Evolutionary conservation across 2,888 invertebrate species (phyloP).

Genomic region (Stomorhina lunata): DNA sequence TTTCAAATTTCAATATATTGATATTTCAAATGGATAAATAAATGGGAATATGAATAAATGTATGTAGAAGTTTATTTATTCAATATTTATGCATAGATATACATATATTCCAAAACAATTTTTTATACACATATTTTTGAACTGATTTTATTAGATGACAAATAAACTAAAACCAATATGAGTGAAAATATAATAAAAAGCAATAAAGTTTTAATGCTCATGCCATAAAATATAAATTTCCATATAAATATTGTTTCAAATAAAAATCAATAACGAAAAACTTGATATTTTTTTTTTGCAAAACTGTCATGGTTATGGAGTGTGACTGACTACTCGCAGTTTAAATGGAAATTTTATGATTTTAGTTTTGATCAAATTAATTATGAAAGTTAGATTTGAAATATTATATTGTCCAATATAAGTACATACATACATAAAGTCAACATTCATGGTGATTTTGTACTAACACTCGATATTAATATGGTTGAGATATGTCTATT

Average conservation of each 20-base stretch:
- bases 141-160: background rate
- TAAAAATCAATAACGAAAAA: slow-evolving; percentile 41
- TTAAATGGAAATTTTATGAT: slow-evolving; percentile 20
- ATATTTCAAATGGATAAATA: background rate
- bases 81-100: background rate
- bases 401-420: too few relatives aligned
- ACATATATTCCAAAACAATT: background rate
- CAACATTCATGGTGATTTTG: background rate
- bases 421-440: background rate
- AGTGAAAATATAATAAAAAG: background rate
- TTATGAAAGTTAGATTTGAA: slow-evolving; percentile 26
- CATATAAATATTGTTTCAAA: slow-evolving; percentile 26
- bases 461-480: background rate
- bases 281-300: background rate
- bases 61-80: slow-evolving; percentile 1
- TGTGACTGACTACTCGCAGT: too few relatives aligned
- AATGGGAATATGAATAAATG: background rate
- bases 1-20: slow-evolving; percentile 40
- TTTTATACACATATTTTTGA: background rate
- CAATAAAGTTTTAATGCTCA: slow-evolving; percentile 44
- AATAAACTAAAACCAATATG: background rate
- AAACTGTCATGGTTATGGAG: slow-evolving; percentile 6
- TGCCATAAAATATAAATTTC: slow-evolving; percentile 42
- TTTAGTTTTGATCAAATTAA: slow-evolving; percentile 21
- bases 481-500: background rate